Conservation (phyloP, 2,113 vertebrate species). For the Ceratotherium simum region DNA sequence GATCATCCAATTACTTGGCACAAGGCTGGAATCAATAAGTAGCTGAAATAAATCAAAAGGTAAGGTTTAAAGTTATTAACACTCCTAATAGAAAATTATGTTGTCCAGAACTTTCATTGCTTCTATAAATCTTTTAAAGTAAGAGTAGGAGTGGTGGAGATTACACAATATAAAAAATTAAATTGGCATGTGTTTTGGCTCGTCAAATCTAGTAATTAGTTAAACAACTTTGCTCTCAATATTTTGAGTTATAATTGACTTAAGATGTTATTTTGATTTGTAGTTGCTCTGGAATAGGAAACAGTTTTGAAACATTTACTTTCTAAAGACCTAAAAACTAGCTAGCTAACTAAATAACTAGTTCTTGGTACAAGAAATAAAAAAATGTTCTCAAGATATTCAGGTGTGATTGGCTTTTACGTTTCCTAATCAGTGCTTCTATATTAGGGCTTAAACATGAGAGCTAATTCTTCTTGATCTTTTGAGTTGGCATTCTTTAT, state of each 20-base stretch:
- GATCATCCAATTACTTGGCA: neutral
- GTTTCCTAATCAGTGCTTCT: neutral
- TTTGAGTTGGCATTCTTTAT: neutral
- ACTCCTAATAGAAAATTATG: neutral
- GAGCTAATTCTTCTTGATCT: neutral
- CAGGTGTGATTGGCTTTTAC: neutral
- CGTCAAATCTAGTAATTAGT: neutral
- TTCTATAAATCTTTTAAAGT: neutral
- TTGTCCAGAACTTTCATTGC: neutral
- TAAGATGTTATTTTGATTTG: neutral
- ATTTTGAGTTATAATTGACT: neutral
- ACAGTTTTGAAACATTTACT: constrained; percentile 2
- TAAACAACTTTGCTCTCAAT: neutral
- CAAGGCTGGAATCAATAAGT: constrained; percentile 27
- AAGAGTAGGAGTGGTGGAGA: neutral
- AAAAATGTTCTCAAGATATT: constrained; percentile 21
- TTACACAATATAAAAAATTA: neutral
- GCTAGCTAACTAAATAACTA: neutral
- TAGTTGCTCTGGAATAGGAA: constrained; percentile 3
- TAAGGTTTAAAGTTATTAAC: neutral
- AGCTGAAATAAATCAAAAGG: constrained; percentile 10
- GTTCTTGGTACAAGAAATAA: neutral
- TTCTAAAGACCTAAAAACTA: neutral
- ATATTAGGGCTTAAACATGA: neutral
- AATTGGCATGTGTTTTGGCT: neutral